phyloP scores from a whole-genome alignment of 2,797 vertebrate genomes.

The Sebastes cheni region DNA sequence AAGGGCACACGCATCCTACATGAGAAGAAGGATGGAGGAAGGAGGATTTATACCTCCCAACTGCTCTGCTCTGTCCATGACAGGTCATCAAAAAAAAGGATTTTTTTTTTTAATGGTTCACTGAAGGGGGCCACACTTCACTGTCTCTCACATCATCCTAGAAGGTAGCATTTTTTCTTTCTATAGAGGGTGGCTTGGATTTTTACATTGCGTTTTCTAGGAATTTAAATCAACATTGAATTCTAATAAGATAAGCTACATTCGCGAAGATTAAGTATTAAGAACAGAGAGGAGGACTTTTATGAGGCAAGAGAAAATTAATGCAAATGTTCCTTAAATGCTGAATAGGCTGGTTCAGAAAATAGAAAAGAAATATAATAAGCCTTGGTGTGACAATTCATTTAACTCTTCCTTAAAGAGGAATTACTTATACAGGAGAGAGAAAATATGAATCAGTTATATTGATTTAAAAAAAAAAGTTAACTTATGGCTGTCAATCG shows the following conservation, averaged over 20 bases:
- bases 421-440: not conserved
- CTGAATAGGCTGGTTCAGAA: slow-evolving; percentile 16
- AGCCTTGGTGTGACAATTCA: not conserved
- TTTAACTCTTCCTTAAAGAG: not conserved
- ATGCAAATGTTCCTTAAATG: slow-evolving; percentile 16
- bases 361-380: not conserved
- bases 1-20: slow-evolving; percentile 77
- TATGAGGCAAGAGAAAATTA: not conserved
- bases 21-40: slow-evolving; percentile 42
- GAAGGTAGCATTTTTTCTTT: not conserved
- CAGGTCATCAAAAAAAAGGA: slow-evolving; percentile 39
- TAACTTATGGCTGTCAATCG: too few species aligned
- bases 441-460: not conserved
- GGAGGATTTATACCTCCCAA: slow-evolving; percentile 52
- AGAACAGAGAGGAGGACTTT: not conserved
- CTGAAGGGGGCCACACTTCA: slow-evolving; percentile 13
- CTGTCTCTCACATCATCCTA: not conserved
- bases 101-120: not conserved
- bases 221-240: slow-evolving; percentile 3
- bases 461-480: not conserved
- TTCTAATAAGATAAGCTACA: not conserved
- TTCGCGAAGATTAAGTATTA: slow-evolving; percentile 19
- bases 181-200: not conserved
- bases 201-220: not conserved
- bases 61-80: slow-evolving; percentile 28